Evolutionary conservation across 2,888 invertebrate genomes (phyloP), one percentile per base, ranked within the genome.

Genomic region (Amiota communis): DNA sequence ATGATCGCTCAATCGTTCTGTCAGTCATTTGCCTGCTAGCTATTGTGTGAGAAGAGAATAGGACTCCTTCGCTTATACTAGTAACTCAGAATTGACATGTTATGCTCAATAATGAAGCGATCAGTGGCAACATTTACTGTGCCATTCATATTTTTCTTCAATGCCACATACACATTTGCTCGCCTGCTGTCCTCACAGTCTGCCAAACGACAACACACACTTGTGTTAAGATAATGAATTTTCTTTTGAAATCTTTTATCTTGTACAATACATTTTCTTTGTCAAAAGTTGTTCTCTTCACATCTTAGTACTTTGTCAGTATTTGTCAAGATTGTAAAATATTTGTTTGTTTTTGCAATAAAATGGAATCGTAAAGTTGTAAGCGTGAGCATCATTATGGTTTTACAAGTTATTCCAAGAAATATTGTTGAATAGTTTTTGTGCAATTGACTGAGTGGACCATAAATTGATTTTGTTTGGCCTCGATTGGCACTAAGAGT

Each of bases 311-410:
- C n/a, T 56, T 67, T 71, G 71, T n/a, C n/a, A 56, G 68, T 67
- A 68, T 68, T 68, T 68, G 65, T 68, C 53, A 53, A 68, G 67
- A 68, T 17, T 68, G 67, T 53, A 68, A 68, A 67, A 68, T 23
- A 53, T 68, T 17, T 68, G 49, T 67, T 67, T 67, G 65, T 67
- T 49, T 49, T 67, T 13, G 65, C 49, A 67, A 48, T 17, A 2
- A 36, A 36, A 6, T 36, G 13, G 23, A 68, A 23, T 48, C 13
- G 67, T 51, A 51, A 51, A 68, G 17, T 68, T 73, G 77, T 76
- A 84, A 82, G 86, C 83, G 84, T 85, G 86, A 78, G 81, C 79
- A 78, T 79, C 84, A 85, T 85, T 83, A 85, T 86, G 80, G 72
- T 78, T 78, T 75, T 80, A 74, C 80, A 84, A 86, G 81, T 77